Base-by-base conservation (phyloP, 2,797 vertebrate species). In the Neosilurus hyrtlii region DNA sequence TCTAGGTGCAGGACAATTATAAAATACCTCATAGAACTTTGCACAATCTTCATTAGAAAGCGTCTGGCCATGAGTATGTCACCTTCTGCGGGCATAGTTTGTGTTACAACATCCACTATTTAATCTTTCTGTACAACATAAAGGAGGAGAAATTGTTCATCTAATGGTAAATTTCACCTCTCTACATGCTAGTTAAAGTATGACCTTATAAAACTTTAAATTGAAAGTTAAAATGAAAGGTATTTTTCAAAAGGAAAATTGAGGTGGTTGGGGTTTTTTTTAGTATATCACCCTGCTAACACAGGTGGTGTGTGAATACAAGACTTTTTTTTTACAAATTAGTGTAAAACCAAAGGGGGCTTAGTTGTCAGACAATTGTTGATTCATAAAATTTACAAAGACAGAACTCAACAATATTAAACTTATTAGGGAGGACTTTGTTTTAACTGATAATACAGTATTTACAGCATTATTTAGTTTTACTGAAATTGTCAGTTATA, bases 31-130 rank as follows among this genome's bases (percentile, higher is more conserved):
- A 97, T 95, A 5, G 96, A 96, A 90, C 93, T 96, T 90, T 94
- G 95, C 89, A 97, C 94, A 92, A 96, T 96, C 95, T 96, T 97
- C 83, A 88, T 95, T 87, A 98, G 95, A 90, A 96, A 96, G 92
- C 90, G 94, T 87, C 96, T 95, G 0, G 96, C 96, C 93, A 95
- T 87, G 24, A 93, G 93, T 88, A 96, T 92, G 84, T 97, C 96
- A 20, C 86, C 95, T 89, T 96, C 95, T 90, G 95, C 94, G 0
- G 94, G 91, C 94, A 96, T 94, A 90, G 94, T 93, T 89, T 94
- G 91, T 26, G 93, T 92, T 84, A 95, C 90, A 88, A 95, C 90
- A 89, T 96, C 95, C 83, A 96, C 91, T 93, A 96, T 93, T 90
- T 94, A 92, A 91, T 92, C 89, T 90, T 95, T 93, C 93, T 89